Percentiles rank a stretch among this genome's conserved stretches.
These are phyloP conservation scores for Coenonympha arcania DNA, from an alignment of 2,888 invertebrate species.

Conservation along the genomic window DNA sequence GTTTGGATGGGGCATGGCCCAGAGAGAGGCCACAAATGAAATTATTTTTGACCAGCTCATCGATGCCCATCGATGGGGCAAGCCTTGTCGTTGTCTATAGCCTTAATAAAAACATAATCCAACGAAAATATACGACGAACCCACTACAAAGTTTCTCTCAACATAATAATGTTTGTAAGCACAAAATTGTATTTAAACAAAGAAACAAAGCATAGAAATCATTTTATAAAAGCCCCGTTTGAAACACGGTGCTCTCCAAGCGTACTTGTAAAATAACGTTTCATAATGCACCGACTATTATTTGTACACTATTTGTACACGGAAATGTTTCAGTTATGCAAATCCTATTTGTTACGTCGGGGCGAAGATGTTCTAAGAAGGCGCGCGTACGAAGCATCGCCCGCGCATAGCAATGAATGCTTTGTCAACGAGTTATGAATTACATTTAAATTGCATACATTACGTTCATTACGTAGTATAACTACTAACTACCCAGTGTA, in stretches of 20 bases:
- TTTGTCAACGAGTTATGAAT: neutral
- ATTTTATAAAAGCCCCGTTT: neutral
- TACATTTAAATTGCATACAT: neutral
- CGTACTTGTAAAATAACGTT: conserved; percentile 3
- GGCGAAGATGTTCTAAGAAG: conserved; percentile 12
- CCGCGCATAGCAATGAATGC: conserved; percentile 1
- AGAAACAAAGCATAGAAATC: neutral
- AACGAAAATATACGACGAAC: too few relatives aligned
- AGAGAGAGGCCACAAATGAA: too few relatives aligned
- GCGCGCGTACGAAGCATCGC: neutral
- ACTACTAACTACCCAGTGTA: too few relatives aligned
- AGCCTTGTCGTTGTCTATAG: too few relatives aligned
- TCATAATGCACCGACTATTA: conserved; percentile 15
- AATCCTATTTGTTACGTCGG: conserved; percentile 21
- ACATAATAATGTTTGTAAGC: too few relatives aligned
- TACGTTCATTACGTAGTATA: neutral
- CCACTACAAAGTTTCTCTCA: too few relatives aligned
- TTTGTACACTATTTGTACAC: conserved; percentile 16
- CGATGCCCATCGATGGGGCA: too few relatives aligned
- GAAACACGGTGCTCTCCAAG: neutral
- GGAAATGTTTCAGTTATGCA: conserved; percentile 20
- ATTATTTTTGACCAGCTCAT: too few relatives aligned
- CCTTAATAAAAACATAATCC: too few relatives aligned
- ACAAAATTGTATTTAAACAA: too few relatives aligned
- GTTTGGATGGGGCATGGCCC: too few relatives aligned